Evolutionary conservation across 2,113 vertebrate genomes (phyloP), one percentile per base, ranked within the genome.

Genomic region (Jaculus jaculus): DNA sequence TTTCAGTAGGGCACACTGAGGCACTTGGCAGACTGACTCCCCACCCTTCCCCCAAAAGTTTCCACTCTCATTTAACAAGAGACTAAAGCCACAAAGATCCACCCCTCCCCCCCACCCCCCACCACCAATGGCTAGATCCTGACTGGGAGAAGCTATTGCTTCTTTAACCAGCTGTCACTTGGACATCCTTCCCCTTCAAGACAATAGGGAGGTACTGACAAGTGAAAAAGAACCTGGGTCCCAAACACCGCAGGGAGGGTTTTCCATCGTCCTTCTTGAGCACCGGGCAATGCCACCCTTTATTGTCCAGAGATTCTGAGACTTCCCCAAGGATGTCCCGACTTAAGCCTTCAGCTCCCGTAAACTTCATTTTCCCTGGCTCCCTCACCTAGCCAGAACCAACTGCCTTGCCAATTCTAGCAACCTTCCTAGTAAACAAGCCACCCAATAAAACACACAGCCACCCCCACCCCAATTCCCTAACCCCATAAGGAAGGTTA

Each of bases 11-110:
- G 89, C 78, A 84, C 83, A 92, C 84, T 87, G 96, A 97, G 97
- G 97, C 96, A 96, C 95, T 96, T 97, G 91, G 89, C 89, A 93
- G 94, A 63, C 79, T 51, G 79, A 90, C 65, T n/a, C n/a, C n/a
- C n/a, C n/a, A n/a, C n/a, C n/a, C n/a, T n/a, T n/a, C n/a, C n/a
- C n/a, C n/a, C n/a, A 60, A 24, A 94, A 90, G 47, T 93, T 96
- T 84, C 95, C 66, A 79, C 54, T 94, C 78, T 74, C 10, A 21
- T 32, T 89, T 69, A 47, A 61, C 30, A 26, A 34, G 91, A 90
- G 74, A 78, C 69, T 47, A 3, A 87, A 89, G 65, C 58, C 89
- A 82, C 83, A 82, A 69, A 79, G 37, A 30, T 3, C 12, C n/a
- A 68, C 20, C n/a, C 32, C 5, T 51, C 78, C n/a, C 32, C 60